These are phyloP conservation scores for Balearica regulorum DNA, from an alignment of 2,797 vertebrate species.

Conservation along the genomic window DNA sequence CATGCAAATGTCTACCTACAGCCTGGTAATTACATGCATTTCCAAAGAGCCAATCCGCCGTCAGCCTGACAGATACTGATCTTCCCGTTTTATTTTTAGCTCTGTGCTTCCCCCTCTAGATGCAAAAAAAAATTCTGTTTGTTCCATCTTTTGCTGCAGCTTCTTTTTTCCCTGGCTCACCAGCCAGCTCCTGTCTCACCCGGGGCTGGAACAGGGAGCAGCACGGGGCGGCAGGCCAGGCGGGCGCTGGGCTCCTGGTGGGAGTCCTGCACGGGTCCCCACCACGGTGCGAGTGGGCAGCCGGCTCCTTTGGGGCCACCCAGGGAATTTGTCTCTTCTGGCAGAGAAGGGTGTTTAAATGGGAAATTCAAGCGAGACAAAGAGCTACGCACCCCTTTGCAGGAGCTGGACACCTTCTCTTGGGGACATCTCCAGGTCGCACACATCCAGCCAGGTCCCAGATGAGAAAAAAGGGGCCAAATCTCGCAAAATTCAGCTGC, in stretches of 20 bases:
- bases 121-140: conserved; percentile 81
- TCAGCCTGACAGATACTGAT: conserved; percentile 86
- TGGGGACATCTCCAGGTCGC: background rate
- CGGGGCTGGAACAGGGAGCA: conserved; percentile 1
- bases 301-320: background rate
- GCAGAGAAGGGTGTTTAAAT: background rate
- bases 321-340: background rate
- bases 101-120: conserved; percentile 83
- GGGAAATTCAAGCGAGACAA: background rate
- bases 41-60: conserved; percentile 86
- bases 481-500: background rate
- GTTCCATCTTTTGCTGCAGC: conserved; percentile 73
- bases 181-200: conserved; percentile 59
- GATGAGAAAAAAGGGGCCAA: background rate
- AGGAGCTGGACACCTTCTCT: background rate
- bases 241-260: background rate
- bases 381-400: background rate
- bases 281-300: background rate
- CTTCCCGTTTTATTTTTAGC: conserved; percentile 88
- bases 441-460: background rate
- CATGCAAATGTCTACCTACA: conserved; percentile 87
- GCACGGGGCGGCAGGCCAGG: background rate
- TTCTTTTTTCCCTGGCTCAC: conserved; percentile 62
- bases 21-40: conserved; percentile 94
- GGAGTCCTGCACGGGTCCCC: background rate